Evolutionary conservation across 2,888 invertebrate species (phyloP).

Genomic region (Caenorhabditis becei): DNA sequence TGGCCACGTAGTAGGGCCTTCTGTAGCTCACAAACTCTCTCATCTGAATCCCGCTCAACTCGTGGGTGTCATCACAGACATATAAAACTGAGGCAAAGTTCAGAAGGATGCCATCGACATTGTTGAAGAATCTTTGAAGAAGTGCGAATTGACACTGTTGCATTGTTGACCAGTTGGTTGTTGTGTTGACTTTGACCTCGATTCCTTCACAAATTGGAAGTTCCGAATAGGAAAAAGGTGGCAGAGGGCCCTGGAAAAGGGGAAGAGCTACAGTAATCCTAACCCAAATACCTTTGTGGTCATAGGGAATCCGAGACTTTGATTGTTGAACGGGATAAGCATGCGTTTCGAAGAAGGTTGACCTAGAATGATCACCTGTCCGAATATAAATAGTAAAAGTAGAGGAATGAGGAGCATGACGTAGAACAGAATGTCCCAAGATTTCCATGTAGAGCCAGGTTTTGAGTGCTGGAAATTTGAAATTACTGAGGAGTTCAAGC

Average conservation of each 20-base stretch:
- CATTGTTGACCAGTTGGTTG: not conserved
- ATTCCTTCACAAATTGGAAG: not conserved
- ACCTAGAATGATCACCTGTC: not conserved
- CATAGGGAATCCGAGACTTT: not conserved
- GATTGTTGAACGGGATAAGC: not conserved
- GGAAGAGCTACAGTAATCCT: not conserved
- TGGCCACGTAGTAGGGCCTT: conserved; percentile 1
- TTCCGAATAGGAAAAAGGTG: not conserved
- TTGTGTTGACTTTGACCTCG: not conserved
- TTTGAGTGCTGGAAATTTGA: not conserved
- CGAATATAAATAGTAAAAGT: not conserved
- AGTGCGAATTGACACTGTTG: conserved; percentile 5
- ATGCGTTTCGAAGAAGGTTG: not conserved
- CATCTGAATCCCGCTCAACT: not conserved
- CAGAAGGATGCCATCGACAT: not conserved
- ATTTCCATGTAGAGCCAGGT: not conserved
- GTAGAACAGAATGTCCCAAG: conserved; percentile 5
- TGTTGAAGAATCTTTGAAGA: conserved; percentile 13
- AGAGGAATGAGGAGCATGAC: not conserved
- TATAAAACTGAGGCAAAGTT: conserved; percentile 13
- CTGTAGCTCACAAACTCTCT: not conserved
- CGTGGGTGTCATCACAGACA: conserved; percentile 1
- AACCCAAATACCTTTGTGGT: conserved; percentile 1
- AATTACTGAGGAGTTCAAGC: not conserved
- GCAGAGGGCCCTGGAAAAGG: not conserved